phyloP scores from a whole-genome alignment of 2,888 invertebrate species.

The Leptothorax acervorum region DNA sequence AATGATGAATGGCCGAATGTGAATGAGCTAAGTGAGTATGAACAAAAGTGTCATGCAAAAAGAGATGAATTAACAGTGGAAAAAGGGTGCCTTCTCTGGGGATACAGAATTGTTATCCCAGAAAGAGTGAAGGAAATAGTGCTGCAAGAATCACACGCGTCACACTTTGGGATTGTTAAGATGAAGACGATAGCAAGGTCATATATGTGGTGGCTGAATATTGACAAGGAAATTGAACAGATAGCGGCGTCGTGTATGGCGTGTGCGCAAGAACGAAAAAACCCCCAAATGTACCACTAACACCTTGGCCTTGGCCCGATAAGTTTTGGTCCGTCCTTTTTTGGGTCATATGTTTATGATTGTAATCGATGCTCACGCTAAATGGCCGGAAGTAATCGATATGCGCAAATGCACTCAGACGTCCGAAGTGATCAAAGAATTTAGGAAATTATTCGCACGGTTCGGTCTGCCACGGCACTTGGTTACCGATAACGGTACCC shows the following conservation, averaged over 20 bases:
- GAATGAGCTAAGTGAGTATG: neutral
- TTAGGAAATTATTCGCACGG: conserved; percentile 33
- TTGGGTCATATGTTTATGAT: conserved; percentile 55
- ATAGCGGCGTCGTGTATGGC: neutral
- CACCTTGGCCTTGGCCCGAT: conserved; percentile 44
- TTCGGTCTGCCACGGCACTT: neutral
- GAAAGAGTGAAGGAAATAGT: neutral
- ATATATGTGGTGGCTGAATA: neutral
- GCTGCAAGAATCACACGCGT: neutral
- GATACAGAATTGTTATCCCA: neutral
- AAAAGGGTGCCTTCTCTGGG: conserved; percentile 51
- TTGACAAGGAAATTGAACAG: neutral
- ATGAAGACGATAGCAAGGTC: neutral
- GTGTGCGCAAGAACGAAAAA: no score
- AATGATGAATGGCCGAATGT: conserved; percentile 42
- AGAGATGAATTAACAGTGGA: conserved; percentile 50
- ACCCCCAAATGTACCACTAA: conserved; percentile 31
- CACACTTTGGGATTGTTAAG: neutral
- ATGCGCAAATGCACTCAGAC: neutral
- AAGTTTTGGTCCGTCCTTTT: conserved; percentile 17
- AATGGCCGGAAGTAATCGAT: conserved; percentile 53
- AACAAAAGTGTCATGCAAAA: conserved; percentile 36
- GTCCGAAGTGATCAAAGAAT: conserved; percentile 1
- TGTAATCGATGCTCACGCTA: conserved; percentile 47
- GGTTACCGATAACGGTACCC: no score